These are phyloP conservation scores for Steatocranus sp. DNA, from an alignment of 2,797 vertebrate species.

Conservation along the genomic window DNA sequence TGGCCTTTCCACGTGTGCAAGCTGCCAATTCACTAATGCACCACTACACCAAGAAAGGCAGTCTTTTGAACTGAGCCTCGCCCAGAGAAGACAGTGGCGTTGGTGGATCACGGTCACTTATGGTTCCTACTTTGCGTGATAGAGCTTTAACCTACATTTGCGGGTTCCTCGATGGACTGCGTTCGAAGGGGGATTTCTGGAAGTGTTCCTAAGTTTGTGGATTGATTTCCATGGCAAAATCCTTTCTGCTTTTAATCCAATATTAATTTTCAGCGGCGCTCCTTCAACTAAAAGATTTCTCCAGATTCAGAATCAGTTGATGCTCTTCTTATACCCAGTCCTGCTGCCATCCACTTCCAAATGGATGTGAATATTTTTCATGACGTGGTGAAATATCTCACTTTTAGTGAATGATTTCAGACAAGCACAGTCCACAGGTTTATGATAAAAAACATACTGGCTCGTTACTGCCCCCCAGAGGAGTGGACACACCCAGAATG, in stretches of 20 bases:
- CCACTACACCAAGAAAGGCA: background rate
- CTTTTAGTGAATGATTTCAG: background rate
- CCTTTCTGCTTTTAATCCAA: background rate
- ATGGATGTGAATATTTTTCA: background rate
- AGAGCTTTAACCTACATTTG: background rate
- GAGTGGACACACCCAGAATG: background rate
- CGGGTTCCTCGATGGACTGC: background rate
- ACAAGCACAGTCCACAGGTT: background rate
- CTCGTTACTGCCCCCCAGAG: background rate
- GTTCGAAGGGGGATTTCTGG: background rate
- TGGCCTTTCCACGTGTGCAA: background rate
- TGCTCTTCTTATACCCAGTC: background rate
- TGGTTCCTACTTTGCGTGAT: background rate
- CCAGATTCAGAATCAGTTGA: background rate
- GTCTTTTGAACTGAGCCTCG: background rate
- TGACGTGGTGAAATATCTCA: background rate
- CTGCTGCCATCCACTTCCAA: background rate
- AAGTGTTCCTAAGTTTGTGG: background rate
- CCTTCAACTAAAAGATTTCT: background rate
- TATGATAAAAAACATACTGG: background rate
- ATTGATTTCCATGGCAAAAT: background rate
- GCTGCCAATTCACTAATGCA: background rate
- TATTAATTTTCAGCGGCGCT: background rate
- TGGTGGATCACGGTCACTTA: background rate
- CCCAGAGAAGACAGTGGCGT: fast-evolving